Percentiles rank a stretch among this genome's conserved stretches.
phyloP scores from a whole-genome alignment of 2,888 invertebrate species.

The Drosophila melanocephala region DNA sequence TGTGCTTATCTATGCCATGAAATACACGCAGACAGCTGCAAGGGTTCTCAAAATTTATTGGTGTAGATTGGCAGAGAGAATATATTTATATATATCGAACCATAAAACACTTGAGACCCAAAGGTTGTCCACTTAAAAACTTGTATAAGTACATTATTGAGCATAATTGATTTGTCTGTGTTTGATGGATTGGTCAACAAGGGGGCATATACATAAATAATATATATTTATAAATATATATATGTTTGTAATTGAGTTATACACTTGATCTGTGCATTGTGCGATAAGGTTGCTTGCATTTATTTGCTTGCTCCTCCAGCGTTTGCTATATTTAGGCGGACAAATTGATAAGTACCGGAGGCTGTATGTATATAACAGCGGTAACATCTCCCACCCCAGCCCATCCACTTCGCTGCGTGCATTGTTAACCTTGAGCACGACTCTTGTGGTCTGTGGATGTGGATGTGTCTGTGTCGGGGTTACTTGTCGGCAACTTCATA shows the following conservation, averaged over 20 bases:
- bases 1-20: slow-evolving; percentile 28
- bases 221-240: slow-evolving; percentile 6
- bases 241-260: slow-evolving; percentile 22
- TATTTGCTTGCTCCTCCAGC: slow-evolving; percentile 24
- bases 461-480: slow-evolving; percentile 11
- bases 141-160: slow-evolving; percentile 63
- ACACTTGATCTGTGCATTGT: slow-evolving; percentile 22
- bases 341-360: slow-evolving; percentile 68
- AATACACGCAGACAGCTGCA: slow-evolving; percentile 30
- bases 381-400: neutral
- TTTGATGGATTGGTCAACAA: slow-evolving; percentile 42
- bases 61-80: slow-evolving; percentile 41
- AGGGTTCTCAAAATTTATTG: slow-evolving; percentile 40
- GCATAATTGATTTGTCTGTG: slow-evolving; percentile 71
- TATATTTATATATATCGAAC: slow-evolving; percentile 35
- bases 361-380: slow-evolving; percentile 14
- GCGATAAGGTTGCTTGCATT: slow-evolving; percentile 49
- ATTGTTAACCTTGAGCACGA: slow-evolving; percentile 72
- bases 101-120: slow-evolving; percentile 52
- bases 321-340: slow-evolving; percentile 50
- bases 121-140: slow-evolving; percentile 44
- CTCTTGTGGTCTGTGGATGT: slow-evolving; percentile 36
- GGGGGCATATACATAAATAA: slow-evolving; percentile 13
- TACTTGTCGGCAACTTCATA: slow-evolving; percentile 65
- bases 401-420: slow-evolving; percentile 17